Base-by-base conservation (phyloP, 2,797 vertebrate species). In the Lophotriccus pileatus region DNA sequence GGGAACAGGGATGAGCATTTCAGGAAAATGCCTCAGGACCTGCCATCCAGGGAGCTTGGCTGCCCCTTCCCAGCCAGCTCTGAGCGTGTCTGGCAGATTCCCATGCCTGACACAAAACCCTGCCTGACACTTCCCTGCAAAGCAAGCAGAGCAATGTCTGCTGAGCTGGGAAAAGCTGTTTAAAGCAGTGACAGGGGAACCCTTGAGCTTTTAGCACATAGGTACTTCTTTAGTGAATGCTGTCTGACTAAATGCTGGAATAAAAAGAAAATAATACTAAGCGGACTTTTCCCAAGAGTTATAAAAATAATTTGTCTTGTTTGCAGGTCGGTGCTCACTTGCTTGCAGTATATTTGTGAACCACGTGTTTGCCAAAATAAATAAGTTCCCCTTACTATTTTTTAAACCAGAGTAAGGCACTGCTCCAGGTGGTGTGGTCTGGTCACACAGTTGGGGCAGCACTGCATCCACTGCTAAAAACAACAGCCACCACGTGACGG, bases 11-110 rank as follows among this genome's bases (percentile, higher is more conserved):
- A 1, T 53, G 44, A 47, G 64, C 34, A 1, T 21, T 73, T 58
- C 0, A 0, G 3, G 46, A 8, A 5, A 24, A 32, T n/a, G 23
- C 6, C 34, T 9, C 25, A 1, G 30, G 1, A 3, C 2, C 1
- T 2, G 39, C 44, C 43, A 20, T 8, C 44, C 62, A 1, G 2
- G 11, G 25, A 6, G 27, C 44, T 8, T 7, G 8, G 14, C 52
- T 4, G 13, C 15, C 14, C 78, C 69, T 39, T 50, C 6, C 63
- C 34, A 41, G n/a, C 21, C 19, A 28, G 41, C 72, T 24, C 2
- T 2, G 37, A 34, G 25, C 0, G 0, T 24, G 34, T 8, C 68
- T 22, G 30, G 21, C 37, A 8, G 15, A 7, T 28, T 41, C 5
- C 10, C 9, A 36, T n/a, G 25, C 87, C 83, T 24, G 41, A n/a